Base-by-base conservation (phyloP, 2,888 invertebrate species). In the Ecliptopera silaceata region DNA sequence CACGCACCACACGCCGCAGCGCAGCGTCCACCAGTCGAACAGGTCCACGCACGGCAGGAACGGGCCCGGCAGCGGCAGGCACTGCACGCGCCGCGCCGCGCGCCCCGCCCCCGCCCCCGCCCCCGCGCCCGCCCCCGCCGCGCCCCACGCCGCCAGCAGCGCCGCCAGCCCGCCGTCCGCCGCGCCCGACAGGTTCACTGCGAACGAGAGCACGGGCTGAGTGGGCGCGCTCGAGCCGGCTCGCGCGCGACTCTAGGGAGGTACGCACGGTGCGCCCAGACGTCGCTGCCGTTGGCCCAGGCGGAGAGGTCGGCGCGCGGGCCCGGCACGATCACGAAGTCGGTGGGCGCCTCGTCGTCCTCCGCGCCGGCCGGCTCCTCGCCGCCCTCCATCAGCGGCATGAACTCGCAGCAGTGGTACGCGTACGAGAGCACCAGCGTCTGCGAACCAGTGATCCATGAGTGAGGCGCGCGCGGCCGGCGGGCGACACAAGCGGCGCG, bases 1-100 rank as follows among this genome's bases (percentile, higher is more conserved):
- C 41, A 99, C 98, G 12, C 98, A 95, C 99, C 99, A 99, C 47
- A 99, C 98, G 15, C 98, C 98, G 81, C 98, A 98, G 38, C 98
- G 94, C 70, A 98, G 89, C 3, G 98, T 97, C 98, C 98, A 98
- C 98, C 98, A 98, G 80, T 98, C 98, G 84, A 99, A 98, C 52
- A 98, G 92, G 84, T 98, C 98, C 77, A 97, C 96, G 83, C 98
- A 99, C 3, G 98, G 98, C 76, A 98, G 92, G 89, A 98, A 98
- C 2, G 98, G 98, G 20, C 97, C 97, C 95, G 84, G n/a, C 42
- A 43, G 42, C 52, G 11, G 10, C 13, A n/a, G 13, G 38, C 43
- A 29, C 15, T 8, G 43, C 31, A 34, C 36, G 48, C 48, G 53
- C 12, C 12, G 39, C 49, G 10, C 15, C 29, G n/a, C n/a, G n/a